A percentile compares a stretch with the other conserved stretches of the same genome.
Conservation (phyloP, 2,888 invertebrate species). For the Syrista parreyssii region DNA sequence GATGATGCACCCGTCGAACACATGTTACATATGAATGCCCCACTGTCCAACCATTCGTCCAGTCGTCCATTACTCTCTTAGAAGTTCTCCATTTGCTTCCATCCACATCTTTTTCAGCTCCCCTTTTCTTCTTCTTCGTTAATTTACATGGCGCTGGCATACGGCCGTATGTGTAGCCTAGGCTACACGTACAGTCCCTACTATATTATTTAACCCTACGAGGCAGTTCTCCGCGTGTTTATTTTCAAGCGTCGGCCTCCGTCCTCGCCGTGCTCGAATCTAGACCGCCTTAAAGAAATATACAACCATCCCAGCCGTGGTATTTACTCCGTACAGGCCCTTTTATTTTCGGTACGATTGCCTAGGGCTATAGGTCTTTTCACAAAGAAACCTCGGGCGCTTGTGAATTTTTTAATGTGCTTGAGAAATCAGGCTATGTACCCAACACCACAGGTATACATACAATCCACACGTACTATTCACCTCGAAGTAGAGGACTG, state of each 20-base stretch:
- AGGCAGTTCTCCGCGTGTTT: conserved; percentile 2
- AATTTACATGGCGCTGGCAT: background rate
- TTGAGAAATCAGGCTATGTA: background rate
- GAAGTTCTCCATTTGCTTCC: conserved; percentile 1
- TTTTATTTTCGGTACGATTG: background rate
- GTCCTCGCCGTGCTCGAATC: conserved; percentile 9
- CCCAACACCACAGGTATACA: background rate
- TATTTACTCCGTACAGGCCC: background rate
- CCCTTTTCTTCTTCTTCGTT: background rate
- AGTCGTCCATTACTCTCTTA: background rate
- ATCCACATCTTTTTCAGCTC: background rate
- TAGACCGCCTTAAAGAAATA: conserved; percentile 6
- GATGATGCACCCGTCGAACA: conserved; percentile 5
- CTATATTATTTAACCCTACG: background rate
- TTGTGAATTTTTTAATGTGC: background rate
- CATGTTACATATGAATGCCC: conserved; percentile 20
- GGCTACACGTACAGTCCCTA: background rate
- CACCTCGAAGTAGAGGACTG: background rate
- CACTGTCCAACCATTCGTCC: conserved; percentile 11
- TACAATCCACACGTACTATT: background rate
- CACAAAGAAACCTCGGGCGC: background rate
- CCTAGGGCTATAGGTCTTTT: background rate
- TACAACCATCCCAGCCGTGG: background rate
- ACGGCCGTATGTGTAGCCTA: background rate
- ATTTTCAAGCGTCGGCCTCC: background rate